A percentile compares a stretch with the other conserved stretches of the same genome.
Evolutionary conservation across 1,140 invertebrate species (phyloP).

Genomic region (Drosophila takahashii): DNA sequence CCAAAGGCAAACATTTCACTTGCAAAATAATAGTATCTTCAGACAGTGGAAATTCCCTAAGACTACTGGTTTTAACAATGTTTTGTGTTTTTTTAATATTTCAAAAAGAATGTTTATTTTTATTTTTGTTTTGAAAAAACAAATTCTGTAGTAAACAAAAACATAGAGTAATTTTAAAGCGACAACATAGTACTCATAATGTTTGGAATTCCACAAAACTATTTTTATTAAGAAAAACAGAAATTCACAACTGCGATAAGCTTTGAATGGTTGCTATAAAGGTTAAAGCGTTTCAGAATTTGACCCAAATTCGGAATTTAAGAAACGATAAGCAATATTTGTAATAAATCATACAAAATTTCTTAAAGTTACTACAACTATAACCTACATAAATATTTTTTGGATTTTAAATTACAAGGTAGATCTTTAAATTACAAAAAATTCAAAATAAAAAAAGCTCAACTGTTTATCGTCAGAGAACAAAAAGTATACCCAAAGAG

Average conservation of each 20-base stretch:
- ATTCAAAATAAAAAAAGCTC: background rate
- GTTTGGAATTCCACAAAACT: background rate
- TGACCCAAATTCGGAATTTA: background rate
- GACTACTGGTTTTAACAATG: background rate
- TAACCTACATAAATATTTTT: too few species aligned
- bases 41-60: background rate
- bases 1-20: conserved; percentile 20
- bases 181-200: too few species aligned
- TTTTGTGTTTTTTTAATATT: too few species aligned
- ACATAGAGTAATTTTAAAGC: too few species aligned
- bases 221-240: background rate
- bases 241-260: background rate
- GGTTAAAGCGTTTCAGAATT: background rate
- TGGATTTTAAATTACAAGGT: too few species aligned
- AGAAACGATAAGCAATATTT: background rate
- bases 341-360: too few species aligned
- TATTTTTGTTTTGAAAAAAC: too few species aligned
- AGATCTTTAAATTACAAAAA: background rate
- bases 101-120: too few species aligned
- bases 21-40: conserved; percentile 2
- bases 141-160: too few species aligned
- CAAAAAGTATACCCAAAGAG: background rate
- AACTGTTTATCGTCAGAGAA: background rate
- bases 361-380: too few species aligned
- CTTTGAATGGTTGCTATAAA: background rate